Conservation (phyloP, 2,888 invertebrate species). For the Stenotaenia linearis region DNA sequence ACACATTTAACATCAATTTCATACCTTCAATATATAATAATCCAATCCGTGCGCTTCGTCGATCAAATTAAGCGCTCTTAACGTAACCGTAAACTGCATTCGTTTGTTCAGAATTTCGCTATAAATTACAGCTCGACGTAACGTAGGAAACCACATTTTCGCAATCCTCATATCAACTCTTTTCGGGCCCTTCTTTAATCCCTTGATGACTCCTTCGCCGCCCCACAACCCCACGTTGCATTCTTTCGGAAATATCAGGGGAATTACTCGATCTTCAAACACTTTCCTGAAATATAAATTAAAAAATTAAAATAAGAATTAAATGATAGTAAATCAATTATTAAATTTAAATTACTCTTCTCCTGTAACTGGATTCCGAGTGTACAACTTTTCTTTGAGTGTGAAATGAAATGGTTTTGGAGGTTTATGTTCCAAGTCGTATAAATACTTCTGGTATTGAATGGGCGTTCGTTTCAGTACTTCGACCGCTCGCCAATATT, state of each 20-base stretch:
- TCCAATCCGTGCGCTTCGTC: slow-evolving; percentile 90
- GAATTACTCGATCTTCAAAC: slow-evolving; percentile 70
- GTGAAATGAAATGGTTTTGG: slow-evolving; percentile 63
- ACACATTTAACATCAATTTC: neutral
- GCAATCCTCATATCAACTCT: slow-evolving; percentile 62
- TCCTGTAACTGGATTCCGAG: slow-evolving; percentile 65
- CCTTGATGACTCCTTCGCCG: slow-evolving; percentile 88
- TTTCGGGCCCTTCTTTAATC: slow-evolving; percentile 62
- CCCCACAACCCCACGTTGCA: slow-evolving; percentile 87
- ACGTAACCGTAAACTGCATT: slow-evolving; percentile 75
- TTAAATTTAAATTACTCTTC: slow-evolving; percentile 54
- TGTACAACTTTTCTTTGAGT: slow-evolving; percentile 66
- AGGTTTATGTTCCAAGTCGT: slow-evolving; percentile 68
- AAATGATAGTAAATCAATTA: neutral
- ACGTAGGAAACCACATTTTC: slow-evolving; percentile 78
- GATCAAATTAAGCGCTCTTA: slow-evolving; percentile 73
- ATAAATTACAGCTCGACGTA: slow-evolving; percentile 74
- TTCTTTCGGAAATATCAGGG: slow-evolving; percentile 70
- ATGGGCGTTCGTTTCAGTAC: slow-evolving; percentile 55
- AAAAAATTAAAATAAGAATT: neutral
- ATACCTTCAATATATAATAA: slow-evolving; percentile 79
- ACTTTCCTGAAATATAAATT: slow-evolving; percentile 51
- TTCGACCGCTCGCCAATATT: slow-evolving; percentile 7
- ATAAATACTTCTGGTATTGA: slow-evolving; percentile 78
- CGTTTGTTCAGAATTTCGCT: slow-evolving; percentile 84